Evolutionary conservation across 2,113 vertebrate species (phyloP).

Genomic region (Pelodiscus sinensis): DNA sequence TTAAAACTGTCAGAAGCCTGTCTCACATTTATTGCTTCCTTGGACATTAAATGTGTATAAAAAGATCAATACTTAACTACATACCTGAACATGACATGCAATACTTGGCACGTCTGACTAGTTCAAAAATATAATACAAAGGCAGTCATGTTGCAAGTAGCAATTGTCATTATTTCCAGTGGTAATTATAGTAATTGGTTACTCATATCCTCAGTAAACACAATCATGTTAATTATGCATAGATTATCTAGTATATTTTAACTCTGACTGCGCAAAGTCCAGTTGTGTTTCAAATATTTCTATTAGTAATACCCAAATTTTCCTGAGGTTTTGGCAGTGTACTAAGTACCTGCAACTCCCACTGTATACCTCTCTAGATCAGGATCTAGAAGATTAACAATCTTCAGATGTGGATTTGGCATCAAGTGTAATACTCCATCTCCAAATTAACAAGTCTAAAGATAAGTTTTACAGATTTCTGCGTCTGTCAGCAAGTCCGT

Average conservation of each 20-base stretch:
- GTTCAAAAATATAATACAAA: not conserved
- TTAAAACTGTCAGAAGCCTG: not conserved
- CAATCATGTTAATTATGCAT: constrained; percentile 44
- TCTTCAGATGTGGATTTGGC: not conserved
- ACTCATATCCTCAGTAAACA: constrained; percentile 63
- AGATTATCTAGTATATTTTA: constrained; percentile 2
- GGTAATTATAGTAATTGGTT: constrained; percentile 45
- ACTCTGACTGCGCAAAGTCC: constrained; percentile 1
- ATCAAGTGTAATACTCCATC: not conserved
- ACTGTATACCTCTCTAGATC: not conserved
- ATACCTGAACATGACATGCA: not conserved
- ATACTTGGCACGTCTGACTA: not conserved
- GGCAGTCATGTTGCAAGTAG: not conserved
- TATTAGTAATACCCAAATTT: not conserved
- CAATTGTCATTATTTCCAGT: not conserved
- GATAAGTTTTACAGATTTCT: no score
- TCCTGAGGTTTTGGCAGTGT: not conserved
- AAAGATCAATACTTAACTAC: not conserved
- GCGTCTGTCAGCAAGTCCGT: no score
- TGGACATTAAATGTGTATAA: not conserved
- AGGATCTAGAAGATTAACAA: not conserved
- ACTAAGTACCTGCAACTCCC: not conserved
- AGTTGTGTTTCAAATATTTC: not conserved
- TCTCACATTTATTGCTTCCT: not conserved
- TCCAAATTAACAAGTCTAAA: not conserved